These are phyloP conservation scores for Drosophila falleni DNA, from an alignment of 2,888 invertebrate species.

Conservation along the genomic window DNA sequence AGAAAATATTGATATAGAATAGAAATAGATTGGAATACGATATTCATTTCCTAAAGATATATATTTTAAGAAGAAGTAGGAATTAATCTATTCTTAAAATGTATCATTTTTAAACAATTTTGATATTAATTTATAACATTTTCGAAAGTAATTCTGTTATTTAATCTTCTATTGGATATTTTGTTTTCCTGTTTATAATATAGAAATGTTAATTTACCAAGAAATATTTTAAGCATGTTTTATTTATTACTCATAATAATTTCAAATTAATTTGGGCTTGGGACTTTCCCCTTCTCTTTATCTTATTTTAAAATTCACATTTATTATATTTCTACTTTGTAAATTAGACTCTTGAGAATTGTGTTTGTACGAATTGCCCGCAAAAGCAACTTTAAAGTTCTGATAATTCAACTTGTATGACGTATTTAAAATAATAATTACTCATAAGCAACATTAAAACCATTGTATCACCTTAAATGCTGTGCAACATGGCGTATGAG, in stretches of 20 bases:
- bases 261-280: not conserved
- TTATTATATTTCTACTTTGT: not conserved
- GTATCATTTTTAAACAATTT: no score
- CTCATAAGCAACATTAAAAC: conserved; percentile 22
- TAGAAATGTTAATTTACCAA: not conserved
- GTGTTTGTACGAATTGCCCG: not conserved
- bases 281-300: not conserved
- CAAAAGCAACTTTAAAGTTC: not conserved
- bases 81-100: no score
- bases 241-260: not conserved
- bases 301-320: not conserved
- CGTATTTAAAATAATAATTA: conserved; percentile 18
- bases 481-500: conserved; percentile 8
- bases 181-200: not conserved
- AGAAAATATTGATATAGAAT: not conserved
- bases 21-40: not conserved
- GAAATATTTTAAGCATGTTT: not conserved
- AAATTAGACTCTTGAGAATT: not conserved
- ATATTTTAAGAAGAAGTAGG: no score
- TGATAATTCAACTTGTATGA: conserved; percentile 5
- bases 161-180: no score
- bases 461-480: not conserved
- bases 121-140: not conserved
- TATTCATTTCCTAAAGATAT: not conserved
- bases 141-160: not conserved